phyloP scores from a whole-genome alignment of 2,113 vertebrate species.

The Buteo buteo region DNA sequence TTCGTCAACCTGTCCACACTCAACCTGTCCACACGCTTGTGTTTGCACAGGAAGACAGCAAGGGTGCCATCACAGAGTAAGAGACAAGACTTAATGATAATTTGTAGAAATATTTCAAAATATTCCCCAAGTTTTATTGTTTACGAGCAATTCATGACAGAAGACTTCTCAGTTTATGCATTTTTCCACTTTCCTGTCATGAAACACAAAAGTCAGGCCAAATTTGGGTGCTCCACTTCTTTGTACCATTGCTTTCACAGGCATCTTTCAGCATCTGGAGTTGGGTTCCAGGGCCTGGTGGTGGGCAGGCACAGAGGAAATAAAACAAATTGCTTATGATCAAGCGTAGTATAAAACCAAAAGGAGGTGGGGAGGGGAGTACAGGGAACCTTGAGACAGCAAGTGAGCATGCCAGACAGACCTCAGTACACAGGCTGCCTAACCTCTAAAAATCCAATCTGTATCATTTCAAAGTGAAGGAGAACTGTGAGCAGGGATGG shows the following conservation, averaged over 20 bases:
- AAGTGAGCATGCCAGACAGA: neutral
- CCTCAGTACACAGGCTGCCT: neutral
- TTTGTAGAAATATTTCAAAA: neutral
- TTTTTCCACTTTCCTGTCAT: neutral
- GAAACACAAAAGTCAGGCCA: neutral
- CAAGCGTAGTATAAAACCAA: neutral
- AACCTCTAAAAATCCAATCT: neutral
- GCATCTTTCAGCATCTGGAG: neutral
- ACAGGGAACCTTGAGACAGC: neutral
- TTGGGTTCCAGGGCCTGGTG: neutral
- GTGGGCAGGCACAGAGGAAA: neutral
- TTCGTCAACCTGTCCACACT: fast-evolving
- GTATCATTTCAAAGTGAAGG: neutral
- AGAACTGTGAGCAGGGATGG: neutral
- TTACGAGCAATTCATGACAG: neutral
- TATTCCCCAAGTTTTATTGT: neutral
- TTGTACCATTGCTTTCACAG: neutral
- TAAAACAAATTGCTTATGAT: neutral
- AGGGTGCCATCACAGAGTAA: neutral
- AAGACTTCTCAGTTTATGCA: neutral
- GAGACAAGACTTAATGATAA: neutral
- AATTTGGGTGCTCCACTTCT: neutral
- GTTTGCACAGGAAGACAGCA: neutral
- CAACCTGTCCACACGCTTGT: neutral
- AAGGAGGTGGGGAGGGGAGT: neutral